Conservation (phyloP, 2,113 vertebrate species). For the Bubo bubo region DNA sequence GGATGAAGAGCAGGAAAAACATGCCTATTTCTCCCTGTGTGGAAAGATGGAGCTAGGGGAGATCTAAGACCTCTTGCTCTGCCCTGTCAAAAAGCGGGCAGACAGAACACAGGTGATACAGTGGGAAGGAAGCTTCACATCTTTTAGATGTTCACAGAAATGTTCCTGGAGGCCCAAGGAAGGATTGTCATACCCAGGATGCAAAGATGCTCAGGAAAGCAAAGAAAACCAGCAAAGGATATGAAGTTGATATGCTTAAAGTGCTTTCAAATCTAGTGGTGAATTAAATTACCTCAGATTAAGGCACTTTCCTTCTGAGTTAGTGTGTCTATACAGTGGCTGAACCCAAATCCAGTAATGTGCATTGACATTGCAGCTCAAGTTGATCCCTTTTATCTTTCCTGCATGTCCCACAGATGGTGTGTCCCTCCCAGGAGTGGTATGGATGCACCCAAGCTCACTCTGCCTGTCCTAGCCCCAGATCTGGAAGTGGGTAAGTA, state of each 20-base stretch:
- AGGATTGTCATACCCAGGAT: not conserved
- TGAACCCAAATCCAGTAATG: not conserved
- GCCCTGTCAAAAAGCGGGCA: not conserved
- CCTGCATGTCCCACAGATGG: not conserved
- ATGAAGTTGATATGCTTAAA: not conserved
- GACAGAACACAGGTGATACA: not conserved
- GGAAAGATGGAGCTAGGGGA: not conserved
- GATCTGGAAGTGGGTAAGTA: not conserved
- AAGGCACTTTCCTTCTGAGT: not conserved
- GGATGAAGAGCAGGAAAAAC: not conserved
- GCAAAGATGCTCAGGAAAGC: not conserved
- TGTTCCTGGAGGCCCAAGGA: not conserved
- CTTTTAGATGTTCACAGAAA: not conserved
- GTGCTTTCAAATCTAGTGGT: not conserved
- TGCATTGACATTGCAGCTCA: not conserved
- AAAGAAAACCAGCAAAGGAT: not conserved
- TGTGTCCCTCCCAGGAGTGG: not conserved
- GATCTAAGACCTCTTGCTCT: not conserved
- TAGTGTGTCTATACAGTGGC: not conserved
- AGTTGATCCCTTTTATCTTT: not conserved
- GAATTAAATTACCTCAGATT: not conserved
- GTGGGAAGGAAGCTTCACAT: not conserved
- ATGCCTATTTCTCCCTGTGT: not conserved
- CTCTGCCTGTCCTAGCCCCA: not conserved
- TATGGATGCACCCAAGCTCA: not conserved